phyloP scores from a whole-genome alignment of 1,140 invertebrate genomes.

The Holcopasites calliopsidis region DNA sequence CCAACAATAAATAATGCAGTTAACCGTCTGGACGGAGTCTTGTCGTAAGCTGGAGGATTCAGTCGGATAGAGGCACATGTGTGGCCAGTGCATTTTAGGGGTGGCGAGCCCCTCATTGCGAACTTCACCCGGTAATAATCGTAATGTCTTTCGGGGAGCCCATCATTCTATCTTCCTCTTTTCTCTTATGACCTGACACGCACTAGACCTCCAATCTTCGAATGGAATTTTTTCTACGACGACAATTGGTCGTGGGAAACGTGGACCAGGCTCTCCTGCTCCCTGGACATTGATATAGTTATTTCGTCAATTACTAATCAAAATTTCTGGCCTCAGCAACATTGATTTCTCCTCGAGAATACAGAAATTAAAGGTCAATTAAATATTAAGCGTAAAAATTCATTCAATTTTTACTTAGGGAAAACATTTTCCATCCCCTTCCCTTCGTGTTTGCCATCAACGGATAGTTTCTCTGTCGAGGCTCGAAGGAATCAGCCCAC shows the following conservation, averaged over 20 bases:
- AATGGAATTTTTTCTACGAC: constrained; percentile 73
- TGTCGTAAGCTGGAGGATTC: constrained; percentile 72
- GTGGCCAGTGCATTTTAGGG: constrained; percentile 66
- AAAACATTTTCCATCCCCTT: not conserved
- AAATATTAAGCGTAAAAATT: too few species aligned
- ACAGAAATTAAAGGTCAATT: too few species aligned
- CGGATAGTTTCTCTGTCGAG: constrained; percentile 35
- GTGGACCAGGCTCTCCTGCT: not conserved
- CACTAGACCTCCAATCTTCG: constrained; percentile 52
- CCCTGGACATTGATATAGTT: too few species aligned
- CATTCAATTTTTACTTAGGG: too few species aligned
- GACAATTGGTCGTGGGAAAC: constrained; percentile 63
- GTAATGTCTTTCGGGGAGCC: constrained; percentile 77
- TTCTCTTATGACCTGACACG: constrained; percentile 37
- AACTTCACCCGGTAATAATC: constrained; percentile 76
- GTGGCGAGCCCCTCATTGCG: constrained; percentile 66
- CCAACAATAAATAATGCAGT: constrained; percentile 76
- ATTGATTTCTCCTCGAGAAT: not conserved
- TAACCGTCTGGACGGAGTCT: constrained; percentile 74
- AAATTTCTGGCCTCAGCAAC: too few species aligned
- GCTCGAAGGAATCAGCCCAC: constrained; percentile 21
- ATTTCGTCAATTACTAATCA: too few species aligned
- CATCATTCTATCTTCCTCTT: constrained; percentile 52
- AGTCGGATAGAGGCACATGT: constrained; percentile 68
- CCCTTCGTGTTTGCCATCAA: constrained; percentile 57